Conservation (phyloP, 2,113 vertebrate species). For the Eurypyga helias region DNA sequence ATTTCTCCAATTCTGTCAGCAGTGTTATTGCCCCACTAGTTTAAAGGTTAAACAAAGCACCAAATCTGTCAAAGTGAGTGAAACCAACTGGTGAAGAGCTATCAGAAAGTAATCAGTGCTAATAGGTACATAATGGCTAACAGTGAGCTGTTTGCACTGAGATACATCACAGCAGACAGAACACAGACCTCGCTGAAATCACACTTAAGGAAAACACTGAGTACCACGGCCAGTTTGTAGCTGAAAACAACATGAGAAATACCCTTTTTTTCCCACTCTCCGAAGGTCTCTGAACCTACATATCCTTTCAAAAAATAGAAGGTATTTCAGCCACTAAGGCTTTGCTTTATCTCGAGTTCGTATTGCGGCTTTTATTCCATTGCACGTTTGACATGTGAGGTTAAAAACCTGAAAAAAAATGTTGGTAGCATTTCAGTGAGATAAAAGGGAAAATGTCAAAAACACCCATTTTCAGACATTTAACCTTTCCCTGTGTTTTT, state of each 20-base stretch:
- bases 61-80: constrained; percentile 93
- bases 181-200: constrained; percentile 84
- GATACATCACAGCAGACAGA: constrained; percentile 89
- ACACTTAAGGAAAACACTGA: constrained; percentile 75
- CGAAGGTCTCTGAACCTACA: background rate
- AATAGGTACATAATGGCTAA: constrained; percentile 99
- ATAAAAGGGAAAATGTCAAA: constrained; percentile 30
- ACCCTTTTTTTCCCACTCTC: background rate
- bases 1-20: constrained; percentile 82
- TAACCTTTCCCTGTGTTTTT: background rate
- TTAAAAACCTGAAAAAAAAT: background rate
- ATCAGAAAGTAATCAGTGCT: constrained; percentile 97
- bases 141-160: constrained; percentile 89
- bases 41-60: constrained; percentile 96
- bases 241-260: constrained; percentile 26
- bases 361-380: background rate
- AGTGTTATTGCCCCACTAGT: constrained; percentile 81
- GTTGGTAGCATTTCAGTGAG: background rate
- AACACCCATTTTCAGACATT: background rate
- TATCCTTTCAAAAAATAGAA: background rate
- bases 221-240: background rate
- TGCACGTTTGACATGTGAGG: background rate
- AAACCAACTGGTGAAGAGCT: constrained; percentile 92
- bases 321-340: background rate
- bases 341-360: background rate